Evolutionary conservation across 1,140 invertebrate genomes (phyloP), one percentile per base, ranked within the genome.

Genomic region (Pseudomyrmex cubaensis): DNA sequence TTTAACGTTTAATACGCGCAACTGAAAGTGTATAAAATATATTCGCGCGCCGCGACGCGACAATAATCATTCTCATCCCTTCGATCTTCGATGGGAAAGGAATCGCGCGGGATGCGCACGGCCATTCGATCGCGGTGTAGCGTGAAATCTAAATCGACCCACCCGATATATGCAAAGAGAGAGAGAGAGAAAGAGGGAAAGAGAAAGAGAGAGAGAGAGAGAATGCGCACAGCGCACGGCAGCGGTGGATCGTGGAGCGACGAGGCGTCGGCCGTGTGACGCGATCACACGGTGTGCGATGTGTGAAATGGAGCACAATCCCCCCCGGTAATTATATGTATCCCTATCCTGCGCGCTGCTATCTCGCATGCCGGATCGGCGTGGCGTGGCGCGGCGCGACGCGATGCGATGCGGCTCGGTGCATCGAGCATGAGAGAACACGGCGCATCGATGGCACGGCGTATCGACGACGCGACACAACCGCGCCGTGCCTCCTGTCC

Each of bases 271-370:
- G 90, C 89, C 91, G 91, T 93, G 90, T 92, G 93, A 94, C 92
- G 92, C 90, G 93, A 93, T 93, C 93, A 93, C 90, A 92, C 91
- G 92, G 90, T 92, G 93, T 90, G 92, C 90, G 92, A 94, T 92
- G 91, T 93, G 93, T 93, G 93, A 94, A 94, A 94, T 94, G 92
- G 93, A 94, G 92, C 93, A 93, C 90, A 85, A 87, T 83, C 86
- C 84, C 73, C 89, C 87, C 87, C 90, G 90, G 92, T 94, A 94
- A 94, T 94, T 94, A 94, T 93, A 93, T 93, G 93, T 93, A 92
- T 93, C 92, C 91, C 90, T 90, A 92, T 13, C 90, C 90, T 89
- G 89, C 35, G 35, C 87, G 87, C 91, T 88, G 62, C 87, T 75
- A 74, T 83, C 78, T 82, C 86, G 61, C 70, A 50, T 67, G 70